Percentiles rank a stretch among this genome's conserved stretches.
Evolutionary conservation across 30 jellyfish, hydroid and myxozoan species (phyloP).

Genomic region (Cassiopea andromeda): DNA sequence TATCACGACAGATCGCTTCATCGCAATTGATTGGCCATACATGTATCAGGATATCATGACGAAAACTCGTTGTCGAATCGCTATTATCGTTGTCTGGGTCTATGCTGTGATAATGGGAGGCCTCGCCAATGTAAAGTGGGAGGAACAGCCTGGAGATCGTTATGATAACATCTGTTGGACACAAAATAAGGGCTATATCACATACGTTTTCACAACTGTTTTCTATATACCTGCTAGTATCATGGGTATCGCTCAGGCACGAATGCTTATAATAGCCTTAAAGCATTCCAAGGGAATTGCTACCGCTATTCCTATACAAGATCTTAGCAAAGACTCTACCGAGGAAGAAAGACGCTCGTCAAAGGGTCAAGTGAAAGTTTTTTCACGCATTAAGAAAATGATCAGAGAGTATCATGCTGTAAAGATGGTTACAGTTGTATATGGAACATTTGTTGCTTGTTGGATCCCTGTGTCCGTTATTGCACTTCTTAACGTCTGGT

Average conservation of each 20-base stretch:
- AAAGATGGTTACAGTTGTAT: conserved; percentile 77
- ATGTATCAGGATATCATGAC: conserved; percentile 66
- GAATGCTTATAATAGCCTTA: conserved; percentile 77
- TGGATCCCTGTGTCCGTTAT: conserved; percentile 87
- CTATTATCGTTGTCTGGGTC: conserved; percentile 78
- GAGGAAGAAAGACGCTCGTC: conserved; percentile 16
- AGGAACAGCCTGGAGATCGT: conserved; percentile 12
- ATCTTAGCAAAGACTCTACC: conserved; percentile 28
- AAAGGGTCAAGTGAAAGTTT: conserved; percentile 34
- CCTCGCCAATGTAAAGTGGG: conserved; percentile 71
- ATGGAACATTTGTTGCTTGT: conserved; percentile 86
- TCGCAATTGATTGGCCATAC: conserved; percentile 87
- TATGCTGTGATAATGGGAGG: conserved; percentile 82
- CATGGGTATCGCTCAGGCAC: conserved; percentile 88
- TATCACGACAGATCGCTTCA: conserved; percentile 85
- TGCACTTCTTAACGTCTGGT: conserved; percentile 63
- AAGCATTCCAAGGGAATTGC: conserved; percentile 81
- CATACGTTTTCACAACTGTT: conserved; percentile 62
- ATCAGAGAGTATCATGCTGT: conserved; percentile 74
- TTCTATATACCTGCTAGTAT: conserved; percentile 76
- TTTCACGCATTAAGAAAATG: conserved; percentile 42
- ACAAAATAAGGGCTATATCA: conserved; percentile 41
- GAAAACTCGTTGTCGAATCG: conserved; percentile 46
- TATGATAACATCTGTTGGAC: conserved; percentile 38
- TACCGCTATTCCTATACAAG: conserved; percentile 30